Base-by-base conservation (phyloP, 2,113 vertebrate genomes). In the Puntigrus tetrazona region DNA sequence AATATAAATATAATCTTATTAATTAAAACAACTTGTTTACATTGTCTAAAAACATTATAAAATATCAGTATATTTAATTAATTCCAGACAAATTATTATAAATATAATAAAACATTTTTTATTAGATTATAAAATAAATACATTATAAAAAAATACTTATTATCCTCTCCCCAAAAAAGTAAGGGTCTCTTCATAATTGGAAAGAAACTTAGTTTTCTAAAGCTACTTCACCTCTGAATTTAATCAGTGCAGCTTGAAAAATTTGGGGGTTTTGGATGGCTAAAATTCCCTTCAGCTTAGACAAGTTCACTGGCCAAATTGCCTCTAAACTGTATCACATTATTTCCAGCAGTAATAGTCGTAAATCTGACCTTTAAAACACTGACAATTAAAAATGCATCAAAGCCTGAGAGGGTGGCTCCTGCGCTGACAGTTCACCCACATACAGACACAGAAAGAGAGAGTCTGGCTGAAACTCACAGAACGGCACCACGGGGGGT, bases 221-320 rank as follows among this genome's bases (percentile, higher is more conserved):
- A 92, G 91, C 92, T 82, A 75, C 88, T 92, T 90, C 91, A 89
- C 91, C 93, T 94, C 94, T 93, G 93, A 94, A 94, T 93, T 94
- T 94, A 95, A 93, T 96, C 94, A 95, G 95, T 95, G 94, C 93
- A 89, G 91, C 86, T 88, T 87, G 92, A 93, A 93, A 93, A 34
- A 92, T 94, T 95, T 95, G 92, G 90, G 90, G 93, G 59, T 87
- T 94, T 94, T 93, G 93, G 92, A 94, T 95, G 91, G 94, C 90
- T 90, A 93, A 92, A 95, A 95, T 93, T 93, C 90, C 91, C 89
- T 89, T 92, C 91, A 79, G 57, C 65, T 36, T 69, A 73, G 74
- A 45, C 52, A 82, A 80, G 69, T 78, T 80, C 72, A 52, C 41
- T 52, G 75, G 72, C 57, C 84, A 76, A 86, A 88, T 85, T 86